Percentiles rank a stretch among this genome's conserved stretches.
These are phyloP conservation scores for Bruchidius siliquastri DNA, from an alignment of 2,888 invertebrate species.

Conservation along the genomic window DNA sequence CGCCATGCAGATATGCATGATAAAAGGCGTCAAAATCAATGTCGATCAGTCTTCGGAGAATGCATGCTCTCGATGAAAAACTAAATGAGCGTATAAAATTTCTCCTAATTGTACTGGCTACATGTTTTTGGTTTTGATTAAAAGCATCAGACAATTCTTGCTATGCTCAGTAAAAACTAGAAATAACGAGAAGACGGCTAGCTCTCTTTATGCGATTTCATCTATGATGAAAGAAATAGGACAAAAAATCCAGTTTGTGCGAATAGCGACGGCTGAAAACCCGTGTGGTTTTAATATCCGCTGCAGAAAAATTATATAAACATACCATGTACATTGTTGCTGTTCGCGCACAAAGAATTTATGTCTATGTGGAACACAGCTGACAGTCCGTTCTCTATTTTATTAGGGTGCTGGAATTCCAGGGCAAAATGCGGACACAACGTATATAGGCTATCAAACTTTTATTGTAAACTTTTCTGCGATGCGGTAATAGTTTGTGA, in stretches of 20 bases:
- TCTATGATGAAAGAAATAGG: no score
- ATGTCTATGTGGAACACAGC: neutral
- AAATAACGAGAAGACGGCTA: no score
- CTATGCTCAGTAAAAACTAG: no score
- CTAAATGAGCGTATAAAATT: no score
- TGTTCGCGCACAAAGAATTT: neutral
- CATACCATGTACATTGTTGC: neutral
- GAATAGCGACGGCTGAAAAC: neutral
- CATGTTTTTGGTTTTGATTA: no score
- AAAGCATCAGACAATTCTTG: no score
- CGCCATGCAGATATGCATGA: no score
- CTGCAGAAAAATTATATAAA: neutral
- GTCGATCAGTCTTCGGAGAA: no score
- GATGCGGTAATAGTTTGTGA: neutral
- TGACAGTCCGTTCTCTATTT: neutral
- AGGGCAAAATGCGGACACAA: neutral
- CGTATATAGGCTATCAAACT: neutral
- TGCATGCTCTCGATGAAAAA: no score
- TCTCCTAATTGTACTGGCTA: no score
- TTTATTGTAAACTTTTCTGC: neutral
- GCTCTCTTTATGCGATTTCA: no score
- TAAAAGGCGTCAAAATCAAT: no score
- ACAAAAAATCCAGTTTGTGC: neutral
- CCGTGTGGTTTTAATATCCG: neutral
- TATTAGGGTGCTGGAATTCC: neutral